phyloP scores from a whole-genome alignment of 2,888 invertebrate genomes.

The Diaprepes abbreviatus region DNA sequence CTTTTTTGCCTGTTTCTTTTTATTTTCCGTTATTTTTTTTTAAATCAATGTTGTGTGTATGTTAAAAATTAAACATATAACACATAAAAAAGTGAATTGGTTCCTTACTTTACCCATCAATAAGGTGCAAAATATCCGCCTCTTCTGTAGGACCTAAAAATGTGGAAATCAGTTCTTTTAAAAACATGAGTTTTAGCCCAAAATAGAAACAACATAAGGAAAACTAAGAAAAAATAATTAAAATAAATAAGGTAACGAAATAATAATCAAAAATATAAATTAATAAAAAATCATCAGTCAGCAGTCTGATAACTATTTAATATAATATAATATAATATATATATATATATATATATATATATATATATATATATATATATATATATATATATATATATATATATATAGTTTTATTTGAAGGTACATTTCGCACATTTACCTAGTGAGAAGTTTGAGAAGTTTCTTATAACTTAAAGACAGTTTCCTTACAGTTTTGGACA shows the following conservation, averaged over 20 bases:
- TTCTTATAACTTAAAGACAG: too few species aligned
- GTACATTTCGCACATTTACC: too few species aligned
- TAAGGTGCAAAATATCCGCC: constrained; percentile 77
- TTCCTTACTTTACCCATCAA: constrained; percentile 67
- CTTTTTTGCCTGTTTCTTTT: constrained; percentile 5
- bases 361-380: too few species aligned
- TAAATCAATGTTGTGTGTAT: constrained; percentile 15
- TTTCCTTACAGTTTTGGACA: too few species aligned
- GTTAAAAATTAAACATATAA: constrained; percentile 21
- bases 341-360: too few species aligned
- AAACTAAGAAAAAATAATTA: constrained; percentile 34
- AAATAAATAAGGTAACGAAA: not conserved
- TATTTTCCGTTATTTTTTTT: constrained; percentile 17
- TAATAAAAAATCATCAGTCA: too few species aligned
- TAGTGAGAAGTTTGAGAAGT: too few species aligned
- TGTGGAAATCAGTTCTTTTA: constrained; percentile 66
- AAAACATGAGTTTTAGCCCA: constrained; percentile 51
- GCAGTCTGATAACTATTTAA: too few species aligned
- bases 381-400: too few species aligned
- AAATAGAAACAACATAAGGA: constrained; percentile 61
- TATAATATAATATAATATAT: too few species aligned
- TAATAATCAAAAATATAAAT: not conserved
- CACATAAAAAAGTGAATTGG: constrained; percentile 30
- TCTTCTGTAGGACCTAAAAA: constrained; percentile 79
- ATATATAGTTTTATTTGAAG: too few species aligned